These are phyloP conservation scores for Haliaeetus leucogaster DNA, from an alignment of 2,113 vertebrate genomes.

Conservation along the genomic window DNA sequence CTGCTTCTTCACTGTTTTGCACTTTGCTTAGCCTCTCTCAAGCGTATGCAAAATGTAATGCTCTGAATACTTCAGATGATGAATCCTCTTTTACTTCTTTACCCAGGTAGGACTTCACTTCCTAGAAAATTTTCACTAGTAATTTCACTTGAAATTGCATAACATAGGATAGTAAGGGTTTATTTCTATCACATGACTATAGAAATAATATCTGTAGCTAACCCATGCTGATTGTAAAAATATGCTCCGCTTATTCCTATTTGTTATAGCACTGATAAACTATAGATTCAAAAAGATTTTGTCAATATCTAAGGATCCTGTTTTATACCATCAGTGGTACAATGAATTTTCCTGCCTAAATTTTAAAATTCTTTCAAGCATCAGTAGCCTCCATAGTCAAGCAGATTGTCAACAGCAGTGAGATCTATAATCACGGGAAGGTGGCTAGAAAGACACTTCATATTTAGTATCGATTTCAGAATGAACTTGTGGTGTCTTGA, in stretches of 20 bases:
- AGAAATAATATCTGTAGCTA: slow-evolving; percentile 39
- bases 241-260: slow-evolving; percentile 14
- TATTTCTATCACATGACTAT: slow-evolving; percentile 13
- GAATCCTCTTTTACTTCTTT: slow-evolving; percentile 52
- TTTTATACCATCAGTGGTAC: neutral
- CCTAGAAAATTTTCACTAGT: slow-evolving; percentile 19
- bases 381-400: neutral
- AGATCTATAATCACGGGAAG: neutral
- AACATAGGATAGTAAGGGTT: neutral
- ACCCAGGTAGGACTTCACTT: slow-evolving; percentile 45
- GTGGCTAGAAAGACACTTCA: neutral
- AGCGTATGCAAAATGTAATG: slow-evolving; percentile 25
- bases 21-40: neutral
- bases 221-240: slow-evolving; percentile 26
- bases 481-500: neutral
- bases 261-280: slow-evolving; percentile 20
- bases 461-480: neutral
- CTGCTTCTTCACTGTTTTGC: neutral
- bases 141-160: slow-evolving; percentile 39
- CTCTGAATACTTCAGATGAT: slow-evolving; percentile 37
- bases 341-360: neutral
- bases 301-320: neutral
- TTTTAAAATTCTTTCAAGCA: neutral
- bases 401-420: neutral
- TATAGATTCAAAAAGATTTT: neutral